phyloP scores from a whole-genome alignment of 2,888 invertebrate genomes.

The Zygogramma bicolorata region DNA sequence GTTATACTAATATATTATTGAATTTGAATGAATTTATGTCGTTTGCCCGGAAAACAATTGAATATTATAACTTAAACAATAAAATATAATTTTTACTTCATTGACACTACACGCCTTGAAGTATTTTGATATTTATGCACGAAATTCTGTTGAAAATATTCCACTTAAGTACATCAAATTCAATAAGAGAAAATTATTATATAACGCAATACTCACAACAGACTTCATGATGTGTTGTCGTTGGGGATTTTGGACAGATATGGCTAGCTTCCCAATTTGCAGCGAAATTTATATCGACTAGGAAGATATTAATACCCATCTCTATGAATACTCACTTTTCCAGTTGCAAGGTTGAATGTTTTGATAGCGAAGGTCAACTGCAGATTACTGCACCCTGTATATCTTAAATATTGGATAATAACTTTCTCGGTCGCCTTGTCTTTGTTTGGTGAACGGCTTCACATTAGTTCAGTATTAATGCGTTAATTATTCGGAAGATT shows the following conservation, averaged over 20 bases:
- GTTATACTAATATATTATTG: too few species aligned
- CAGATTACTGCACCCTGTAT: not conserved
- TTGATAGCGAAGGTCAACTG: not conserved
- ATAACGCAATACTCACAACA: not conserved
- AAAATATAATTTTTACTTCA: too few species aligned
- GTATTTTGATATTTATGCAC: not conserved
- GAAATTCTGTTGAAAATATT: not conserved
- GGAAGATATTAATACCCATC: not conserved
- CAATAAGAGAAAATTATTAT: not conserved
- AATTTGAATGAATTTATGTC: too few species aligned
- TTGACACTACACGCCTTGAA: too few species aligned
- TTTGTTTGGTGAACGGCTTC: not conserved
- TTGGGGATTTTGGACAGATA: not conserved
- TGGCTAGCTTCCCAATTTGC: not conserved
- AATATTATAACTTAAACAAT: too few species aligned
- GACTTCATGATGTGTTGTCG: conserved; percentile 6
- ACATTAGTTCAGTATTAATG: too few species aligned
- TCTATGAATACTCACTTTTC: too few species aligned
- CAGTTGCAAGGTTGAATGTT: not conserved
- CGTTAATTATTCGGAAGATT: too few species aligned
- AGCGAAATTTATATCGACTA: not conserved
- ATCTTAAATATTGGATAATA: not conserved
- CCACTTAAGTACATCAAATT: too few species aligned
- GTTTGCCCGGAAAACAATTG: too few species aligned
- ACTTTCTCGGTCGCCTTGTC: not conserved